These are phyloP conservation scores for Aphis gossypii DNA, from an alignment of 1,140 invertebrate genomes.

Conservation along the genomic window DNA sequence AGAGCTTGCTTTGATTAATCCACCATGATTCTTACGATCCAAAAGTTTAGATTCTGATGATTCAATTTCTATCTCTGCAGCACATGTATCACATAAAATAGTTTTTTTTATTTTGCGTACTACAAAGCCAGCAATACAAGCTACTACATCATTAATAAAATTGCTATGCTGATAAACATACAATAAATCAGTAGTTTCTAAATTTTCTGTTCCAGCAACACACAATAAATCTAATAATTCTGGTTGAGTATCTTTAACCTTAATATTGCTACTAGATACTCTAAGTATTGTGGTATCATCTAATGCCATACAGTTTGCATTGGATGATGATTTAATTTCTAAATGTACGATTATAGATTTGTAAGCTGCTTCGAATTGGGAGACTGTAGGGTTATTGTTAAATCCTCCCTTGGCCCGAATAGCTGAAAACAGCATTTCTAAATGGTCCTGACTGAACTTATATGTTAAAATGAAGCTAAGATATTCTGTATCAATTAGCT, in stretches of 20 bases:
- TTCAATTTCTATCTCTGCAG: not conserved
- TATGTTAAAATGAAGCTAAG: not conserved
- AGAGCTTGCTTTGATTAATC: not conserved
- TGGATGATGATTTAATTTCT: not conserved
- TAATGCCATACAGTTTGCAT: slow-evolving; percentile 4
- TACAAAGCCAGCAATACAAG: slow-evolving; percentile 9
- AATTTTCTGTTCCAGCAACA: not conserved
- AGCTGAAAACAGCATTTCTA: not conserved
- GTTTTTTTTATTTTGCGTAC: not conserved
- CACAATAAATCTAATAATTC: slow-evolving; percentile 34
- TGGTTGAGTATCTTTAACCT: not conserved
- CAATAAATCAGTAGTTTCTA: not conserved
- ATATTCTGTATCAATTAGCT: not conserved
- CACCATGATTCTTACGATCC: not conserved
- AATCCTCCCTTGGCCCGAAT: not conserved
- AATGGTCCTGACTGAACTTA: not conserved
- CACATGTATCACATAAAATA: not conserved
- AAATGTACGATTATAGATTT: not conserved
- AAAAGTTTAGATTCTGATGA: not conserved
- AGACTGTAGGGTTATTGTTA: not conserved
- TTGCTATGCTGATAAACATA: slow-evolving; percentile 9
- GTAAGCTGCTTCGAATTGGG: not conserved
- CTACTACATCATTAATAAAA: slow-evolving; percentile 30
- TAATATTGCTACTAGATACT: not conserved
- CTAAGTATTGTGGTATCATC: not conserved